phyloP scores from a whole-genome alignment of 2,888 invertebrate genomes.

The Teleogryllus oceanicus region DNA sequence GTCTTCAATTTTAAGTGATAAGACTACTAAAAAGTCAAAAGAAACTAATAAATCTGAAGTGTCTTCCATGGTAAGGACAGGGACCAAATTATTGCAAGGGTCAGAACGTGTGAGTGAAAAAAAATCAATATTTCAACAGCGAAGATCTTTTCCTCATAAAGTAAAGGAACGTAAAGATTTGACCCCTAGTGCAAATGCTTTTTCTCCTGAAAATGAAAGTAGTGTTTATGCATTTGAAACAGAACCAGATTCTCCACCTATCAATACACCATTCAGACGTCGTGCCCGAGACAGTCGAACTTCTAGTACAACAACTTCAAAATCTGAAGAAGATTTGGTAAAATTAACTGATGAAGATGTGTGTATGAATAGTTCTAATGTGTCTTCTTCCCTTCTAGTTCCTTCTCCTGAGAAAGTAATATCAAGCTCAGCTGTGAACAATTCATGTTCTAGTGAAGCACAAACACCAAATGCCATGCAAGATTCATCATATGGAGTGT shows the following conservation, averaged over 20 bases:
- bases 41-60: conserved; percentile 28
- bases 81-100: neutral
- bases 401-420: conserved; percentile 25
- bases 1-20: conserved; percentile 2
- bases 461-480: neutral
- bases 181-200: conserved; percentile 55
- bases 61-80: neutral
- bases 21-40: neutral
- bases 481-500: neutral
- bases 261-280: conserved; percentile 58
- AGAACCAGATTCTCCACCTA: conserved; percentile 57
- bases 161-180: conserved; percentile 52
- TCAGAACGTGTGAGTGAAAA: conserved; percentile 37
- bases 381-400: neutral
- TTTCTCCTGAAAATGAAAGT: conserved; percentile 65
- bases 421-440: neutral
- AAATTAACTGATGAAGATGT: conserved; percentile 44
- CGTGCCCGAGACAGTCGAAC: conserved; percentile 45
- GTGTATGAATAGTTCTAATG: neutral
- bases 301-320: conserved; percentile 47
- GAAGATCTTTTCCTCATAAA: conserved; percentile 57
- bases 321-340: conserved; percentile 49
- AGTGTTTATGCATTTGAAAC: conserved; percentile 70
- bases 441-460: neutral
- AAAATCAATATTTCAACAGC: conserved; percentile 48